Conservation (phyloP, 2,797 vertebrate genomes). For the Catharus ustulatus region DNA sequence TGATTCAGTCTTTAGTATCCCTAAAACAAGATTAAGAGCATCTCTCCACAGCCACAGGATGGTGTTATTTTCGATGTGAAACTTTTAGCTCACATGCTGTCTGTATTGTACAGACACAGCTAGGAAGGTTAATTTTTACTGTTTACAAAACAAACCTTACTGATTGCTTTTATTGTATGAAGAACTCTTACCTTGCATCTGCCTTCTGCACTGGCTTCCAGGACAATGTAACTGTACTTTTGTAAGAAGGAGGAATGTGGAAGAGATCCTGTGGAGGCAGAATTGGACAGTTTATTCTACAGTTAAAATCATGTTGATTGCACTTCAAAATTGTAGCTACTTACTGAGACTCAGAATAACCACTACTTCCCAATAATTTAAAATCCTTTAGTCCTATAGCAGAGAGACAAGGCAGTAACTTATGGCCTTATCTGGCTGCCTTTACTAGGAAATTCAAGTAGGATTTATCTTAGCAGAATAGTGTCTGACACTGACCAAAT, state of each 20-base stretch:
- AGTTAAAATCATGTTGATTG: not conserved
- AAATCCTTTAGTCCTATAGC: not conserved
- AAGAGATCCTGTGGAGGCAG: constrained; percentile 89
- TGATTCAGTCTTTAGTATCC: not conserved
- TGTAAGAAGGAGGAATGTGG: constrained; percentile 98
- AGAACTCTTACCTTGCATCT: constrained; percentile 85
- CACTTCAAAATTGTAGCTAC: not conserved
- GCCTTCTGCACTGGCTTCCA: constrained; percentile 98
- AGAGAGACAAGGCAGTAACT: not conserved
- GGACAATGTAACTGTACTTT: constrained; percentile 95
- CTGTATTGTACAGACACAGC: not conserved
- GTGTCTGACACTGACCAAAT: not conserved
- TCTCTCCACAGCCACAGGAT: not conserved
- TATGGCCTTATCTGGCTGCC: not conserved
- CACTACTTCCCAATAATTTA: not conserved
- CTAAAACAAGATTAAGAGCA: not conserved
- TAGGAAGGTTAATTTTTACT: not conserved
- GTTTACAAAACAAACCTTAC: not conserved
- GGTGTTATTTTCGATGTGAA: not conserved
- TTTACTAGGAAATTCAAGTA: not conserved
- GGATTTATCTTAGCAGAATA: not conserved
- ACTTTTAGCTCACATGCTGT: not conserved
- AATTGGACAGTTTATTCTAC: constrained; percentile 25
- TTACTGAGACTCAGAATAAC: not conserved
- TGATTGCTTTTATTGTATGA: not conserved